Conservation (phyloP, 1,140 invertebrate species). For the Hypsibius dujardini region DNA sequence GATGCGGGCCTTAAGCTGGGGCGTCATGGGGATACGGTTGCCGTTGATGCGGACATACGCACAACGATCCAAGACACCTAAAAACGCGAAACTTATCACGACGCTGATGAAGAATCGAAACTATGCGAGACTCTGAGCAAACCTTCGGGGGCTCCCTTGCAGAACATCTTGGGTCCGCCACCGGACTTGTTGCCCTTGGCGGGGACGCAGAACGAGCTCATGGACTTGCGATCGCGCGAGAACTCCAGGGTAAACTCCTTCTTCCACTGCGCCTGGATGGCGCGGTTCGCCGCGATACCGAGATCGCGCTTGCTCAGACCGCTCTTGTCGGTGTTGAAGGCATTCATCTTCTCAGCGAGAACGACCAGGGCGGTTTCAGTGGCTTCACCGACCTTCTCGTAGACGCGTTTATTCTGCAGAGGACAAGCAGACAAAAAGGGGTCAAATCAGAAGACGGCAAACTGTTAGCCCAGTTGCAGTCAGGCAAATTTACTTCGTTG, state of each 20-base stretch:
- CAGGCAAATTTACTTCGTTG: slow-evolving; percentile 83
- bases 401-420: slow-evolving; percentile 41
- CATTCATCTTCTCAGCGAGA: slow-evolving; percentile 91
- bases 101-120: slow-evolving; percentile 4
- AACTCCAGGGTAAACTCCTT: slow-evolving; percentile 99
- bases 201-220: slow-evolving; percentile 87
- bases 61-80: slow-evolving; percentile 93
- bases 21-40: slow-evolving; percentile 64
- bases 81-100: slow-evolving; percentile 31
- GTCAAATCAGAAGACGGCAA: too few relatives aligned
- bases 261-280: slow-evolving; percentile 90
- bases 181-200: slow-evolving; percentile 52
- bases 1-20: slow-evolving; percentile 76
- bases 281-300: slow-evolving; percentile 76
- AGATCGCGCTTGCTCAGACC: slow-evolving; percentile 74
- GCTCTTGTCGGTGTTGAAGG: slow-evolving; percentile 56
- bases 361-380: slow-evolving; percentile 98
- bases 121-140: background rate
- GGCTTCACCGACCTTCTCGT: slow-evolving; percentile 86
- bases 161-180: slow-evolving; percentile 77
- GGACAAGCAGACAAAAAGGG: too few relatives aligned
- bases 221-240: slow-evolving; percentile 98
- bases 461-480: too few relatives aligned
- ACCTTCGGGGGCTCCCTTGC: slow-evolving; percentile 43
- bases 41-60: slow-evolving; percentile 83